Base-by-base conservation (phyloP, 2,888 invertebrate genomes). In the Hydropsyche betteni region DNA sequence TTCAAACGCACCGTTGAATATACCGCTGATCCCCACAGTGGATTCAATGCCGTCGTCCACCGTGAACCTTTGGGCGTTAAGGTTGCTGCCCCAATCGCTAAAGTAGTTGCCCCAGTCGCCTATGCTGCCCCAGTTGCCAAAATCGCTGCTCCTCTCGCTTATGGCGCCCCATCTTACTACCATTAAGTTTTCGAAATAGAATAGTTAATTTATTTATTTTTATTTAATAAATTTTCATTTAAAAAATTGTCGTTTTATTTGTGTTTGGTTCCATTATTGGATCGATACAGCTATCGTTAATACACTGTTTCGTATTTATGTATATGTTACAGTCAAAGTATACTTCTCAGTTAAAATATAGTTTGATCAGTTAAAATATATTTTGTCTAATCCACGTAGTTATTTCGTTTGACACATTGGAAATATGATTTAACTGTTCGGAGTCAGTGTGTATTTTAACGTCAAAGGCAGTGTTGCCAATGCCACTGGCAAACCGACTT, bases 1-100 rank as follows among this genome's bases (percentile, higher is more conserved):
- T 82, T 81, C 78, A 81, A 81, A 78, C 82, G 84, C 76, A 86
- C 84, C 55, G 84, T 85, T 2, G 85, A 85, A 71, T 86, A 87
- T 82, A 84, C 84, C 69, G 84, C 84, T 75, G 89, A 89, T 80
- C 85, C 87, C 76, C 85, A 89, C 78, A 85, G 88, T 78, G 89
- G 89, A 76, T 84, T 84, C 81, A 84, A 84, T 58, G 89, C 89
- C 78, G 80, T 89, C 8, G 89, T 90, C 5, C 68, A 85, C 84
- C 73, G 84, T 84, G 84, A 84, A 53, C 78, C 79, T 58, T 55
- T 79, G n/a, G 79, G 77, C 75, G 76, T 53, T 34, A 70, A 70
- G 53, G 70, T 70, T 61, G 75, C 77, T 38, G 75, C 77, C 58
- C 75, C 75, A 61, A 71, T 76, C 33, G 55, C 76, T 36, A 70